These are phyloP conservation scores for Mamestra brassicae DNA, from an alignment of 2,888 invertebrate genomes.

Conservation along the genomic window DNA sequence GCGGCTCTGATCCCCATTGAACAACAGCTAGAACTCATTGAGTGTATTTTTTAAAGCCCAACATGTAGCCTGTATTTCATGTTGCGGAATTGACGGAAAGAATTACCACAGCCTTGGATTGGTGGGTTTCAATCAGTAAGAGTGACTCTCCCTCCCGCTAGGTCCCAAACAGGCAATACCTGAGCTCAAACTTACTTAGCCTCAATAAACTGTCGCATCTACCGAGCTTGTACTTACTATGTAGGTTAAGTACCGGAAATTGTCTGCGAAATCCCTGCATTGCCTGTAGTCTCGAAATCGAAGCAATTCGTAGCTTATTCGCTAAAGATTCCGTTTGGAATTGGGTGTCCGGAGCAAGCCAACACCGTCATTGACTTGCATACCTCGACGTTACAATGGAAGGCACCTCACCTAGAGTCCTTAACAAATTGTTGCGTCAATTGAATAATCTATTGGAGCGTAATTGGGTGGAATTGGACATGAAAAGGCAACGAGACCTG, in stretches of 20 bases:
- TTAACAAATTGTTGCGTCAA: slow-evolving; percentile 29
- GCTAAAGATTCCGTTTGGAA: slow-evolving; percentile 6
- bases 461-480: slow-evolving; percentile 47
- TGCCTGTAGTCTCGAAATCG: slow-evolving; percentile 13
- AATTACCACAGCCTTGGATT: too few relatives aligned
- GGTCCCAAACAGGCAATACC: not conserved
- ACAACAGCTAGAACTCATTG: not conserved
- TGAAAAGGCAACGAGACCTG: slow-evolving; percentile 43
- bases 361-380: not conserved
- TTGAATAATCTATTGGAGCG: slow-evolving; percentile 32
- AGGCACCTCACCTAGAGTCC: not conserved
- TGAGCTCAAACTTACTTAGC: not conserved
- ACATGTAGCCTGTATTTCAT: not conserved
- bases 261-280: slow-evolving; percentile 5
- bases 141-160: too few relatives aligned
- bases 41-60: not conserved
- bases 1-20: not conserved
- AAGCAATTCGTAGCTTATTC: not conserved
- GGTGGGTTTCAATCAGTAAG: too few relatives aligned
- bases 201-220: not conserved
- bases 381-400: not conserved
- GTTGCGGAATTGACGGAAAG: too few relatives aligned
- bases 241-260: slow-evolving; percentile 9
- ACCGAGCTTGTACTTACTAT: not conserved
- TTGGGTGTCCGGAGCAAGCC: slow-evolving; percentile 7